These are phyloP conservation scores for Spinibarbus caldwelli DNA, from an alignment of 2,797 vertebrate genomes.

Conservation along the genomic window DNA sequence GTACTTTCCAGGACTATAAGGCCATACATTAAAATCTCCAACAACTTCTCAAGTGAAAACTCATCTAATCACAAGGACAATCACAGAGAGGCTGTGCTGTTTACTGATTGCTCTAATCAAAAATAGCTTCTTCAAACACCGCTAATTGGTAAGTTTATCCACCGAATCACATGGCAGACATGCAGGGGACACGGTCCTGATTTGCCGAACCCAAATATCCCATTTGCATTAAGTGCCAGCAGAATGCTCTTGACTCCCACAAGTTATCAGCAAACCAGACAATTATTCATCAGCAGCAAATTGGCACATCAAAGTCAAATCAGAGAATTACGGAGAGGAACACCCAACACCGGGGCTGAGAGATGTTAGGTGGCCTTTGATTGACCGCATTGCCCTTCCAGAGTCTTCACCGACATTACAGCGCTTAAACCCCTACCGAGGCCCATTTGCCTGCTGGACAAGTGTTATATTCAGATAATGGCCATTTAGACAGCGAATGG, in stretches of 20 bases:
- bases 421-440: slow-evolving; percentile 54
- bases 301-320: slow-evolving; percentile 94
- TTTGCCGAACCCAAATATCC: slow-evolving; percentile 83
- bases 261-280: slow-evolving; percentile 91
- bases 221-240: slow-evolving; percentile 83
- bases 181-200: slow-evolving; percentile 82
- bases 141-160: slow-evolving; percentile 95
- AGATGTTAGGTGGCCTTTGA: slow-evolving; percentile 81
- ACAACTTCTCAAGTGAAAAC: slow-evolving; percentile 92
- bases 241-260: slow-evolving; percentile 89
- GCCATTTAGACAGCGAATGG: slow-evolving; percentile 53
- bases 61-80: slow-evolving; percentile 94
- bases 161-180: slow-evolving; percentile 83
- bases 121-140: slow-evolving; percentile 89
- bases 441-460: slow-evolving; percentile 57
- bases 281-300: slow-evolving; percentile 96
- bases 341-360: slow-evolving; percentile 75
- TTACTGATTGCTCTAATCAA: slow-evolving; percentile 99
- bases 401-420: slow-evolving; percentile 58
- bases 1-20: slow-evolving; percentile 85
- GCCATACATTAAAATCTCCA: slow-evolving; percentile 87
- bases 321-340: slow-evolving; percentile 83
- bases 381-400: slow-evolving; percentile 82
- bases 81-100: slow-evolving; percentile 88
- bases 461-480: slow-evolving; percentile 61